Base-by-base conservation (phyloP, 92 coral and sea anemone species). In the Siderastrea siderea region DNA sequence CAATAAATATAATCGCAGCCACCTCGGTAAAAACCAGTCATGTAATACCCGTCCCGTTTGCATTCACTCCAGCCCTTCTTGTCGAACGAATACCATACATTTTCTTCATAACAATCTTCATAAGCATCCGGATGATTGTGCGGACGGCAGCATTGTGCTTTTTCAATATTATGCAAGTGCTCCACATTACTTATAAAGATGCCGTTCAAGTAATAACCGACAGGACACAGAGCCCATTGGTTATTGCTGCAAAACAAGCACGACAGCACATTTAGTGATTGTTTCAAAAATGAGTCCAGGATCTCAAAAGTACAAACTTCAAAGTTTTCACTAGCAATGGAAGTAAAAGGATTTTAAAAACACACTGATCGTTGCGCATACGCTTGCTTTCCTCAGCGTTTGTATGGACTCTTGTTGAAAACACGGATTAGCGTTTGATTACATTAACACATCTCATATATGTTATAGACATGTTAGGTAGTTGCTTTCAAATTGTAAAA, bases 21-120 rank as follows among this genome's bases (percentile, higher is more conserved):
- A 44, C 79, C 59, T 26, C 53, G 69, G 68, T 60, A 82, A 19
- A 82, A 48, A 44, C 86, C 86, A 8, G 78, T 48, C 86, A 82
- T 82, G 86, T 69, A 82, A 61, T 82, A 82, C 3, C 86, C 86
- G 2, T 1, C 3, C 74, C 13, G 83, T 79, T 79, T n/a, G 63
- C 84, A 79, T 10, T 26, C 43, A 15, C 84, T 79, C 84, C 84
- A 79, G 44, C 75, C 75, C 52, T 3, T 44, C 1, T 52, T 0
- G 55, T 80, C 84, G 65, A 80, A 80, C 11, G 66, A 67, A 67
- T 0, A 0, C 19, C 7, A 0, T 1, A 68, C 75, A 53, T 80
- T 54, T 68, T 67, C 64, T 67, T 80, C 84, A n/a, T 80, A 68
- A 67, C 84, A 80, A 51, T 53, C 43, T 11, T 67, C 84, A 48